Conservation (phyloP, 2,888 invertebrate genomes). For the Acrobasis repandana region DNA sequence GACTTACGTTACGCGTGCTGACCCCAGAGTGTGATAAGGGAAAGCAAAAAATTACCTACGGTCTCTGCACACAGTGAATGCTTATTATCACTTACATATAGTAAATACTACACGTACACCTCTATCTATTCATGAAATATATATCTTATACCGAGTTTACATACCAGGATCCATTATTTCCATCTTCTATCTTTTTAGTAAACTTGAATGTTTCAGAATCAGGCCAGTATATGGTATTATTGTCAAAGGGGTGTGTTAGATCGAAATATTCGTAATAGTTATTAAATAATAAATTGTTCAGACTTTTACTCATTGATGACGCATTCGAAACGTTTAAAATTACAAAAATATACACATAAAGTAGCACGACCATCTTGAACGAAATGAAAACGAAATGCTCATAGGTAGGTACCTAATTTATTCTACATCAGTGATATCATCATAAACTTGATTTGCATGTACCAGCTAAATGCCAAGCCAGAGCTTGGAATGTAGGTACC, state of each 20-base stretch:
- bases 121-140: too few relatives aligned
- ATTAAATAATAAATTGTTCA: conserved; percentile 27
- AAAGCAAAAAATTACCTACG: too few relatives aligned
- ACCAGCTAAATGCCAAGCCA: too few relatives aligned
- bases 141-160: conserved; percentile 7
- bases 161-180: conserved; percentile 30
- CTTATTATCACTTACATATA: too few relatives aligned
- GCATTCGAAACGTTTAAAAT: not conserved
- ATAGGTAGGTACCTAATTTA: not conserved
- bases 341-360: not conserved
- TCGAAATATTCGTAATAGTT: conserved; percentile 30
- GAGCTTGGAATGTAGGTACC: too few relatives aligned
- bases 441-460: not conserved
- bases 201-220: conserved; percentile 27
- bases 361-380: conserved; percentile 1
- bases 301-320: not conserved
- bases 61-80: too few relatives aligned
- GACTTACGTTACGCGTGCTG: too few relatives aligned
- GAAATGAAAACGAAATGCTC: not conserved
- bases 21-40: too few relatives aligned
- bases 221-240: conserved; percentile 32
- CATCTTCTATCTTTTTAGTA: conserved; percentile 29
- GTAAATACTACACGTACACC: too few relatives aligned
- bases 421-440: not conserved
- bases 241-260: conserved; percentile 30